Percentiles rank a stretch among this genome's conserved stretches.
Evolutionary conservation across 1,140 invertebrate genomes (phyloP).

Genomic region (Plectrocnemia conspersa): DNA sequence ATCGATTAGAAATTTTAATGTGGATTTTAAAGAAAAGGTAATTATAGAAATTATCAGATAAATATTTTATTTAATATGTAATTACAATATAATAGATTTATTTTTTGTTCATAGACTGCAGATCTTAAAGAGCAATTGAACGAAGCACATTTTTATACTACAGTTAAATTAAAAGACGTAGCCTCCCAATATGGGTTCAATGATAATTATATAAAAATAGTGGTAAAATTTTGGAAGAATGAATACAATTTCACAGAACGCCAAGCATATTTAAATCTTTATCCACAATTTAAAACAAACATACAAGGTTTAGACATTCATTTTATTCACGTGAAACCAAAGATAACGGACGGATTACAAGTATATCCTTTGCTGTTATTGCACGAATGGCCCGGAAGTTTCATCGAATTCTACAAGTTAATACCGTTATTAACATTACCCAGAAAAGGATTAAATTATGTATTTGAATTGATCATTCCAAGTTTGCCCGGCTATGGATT

Average conservation of each 20-base stretch:
- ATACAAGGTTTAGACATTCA: conserved; percentile 72
- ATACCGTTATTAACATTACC: conserved; percentile 64
- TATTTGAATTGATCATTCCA: conserved; percentile 74
- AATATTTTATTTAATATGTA: not conserved
- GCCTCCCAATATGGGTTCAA: conserved; percentile 78
- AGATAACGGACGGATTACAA: conserved; percentile 39
- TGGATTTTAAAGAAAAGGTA: conserved; percentile 51
- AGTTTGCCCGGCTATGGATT: conserved; percentile 83
- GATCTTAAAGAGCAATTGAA: conserved; percentile 60
- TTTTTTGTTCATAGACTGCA: conserved; percentile 39
- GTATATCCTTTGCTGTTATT: conserved; percentile 69
- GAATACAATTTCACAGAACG: conserved; percentile 71
- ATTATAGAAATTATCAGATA: no score
- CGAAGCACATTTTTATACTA: conserved; percentile 49
- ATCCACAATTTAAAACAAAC: conserved; percentile 68
- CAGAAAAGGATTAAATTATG: conserved; percentile 56
- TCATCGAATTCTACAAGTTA: conserved; percentile 80
- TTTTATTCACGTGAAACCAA: conserved; percentile 62
- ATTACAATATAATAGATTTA: not conserved
- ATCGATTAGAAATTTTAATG: conserved; percentile 48
- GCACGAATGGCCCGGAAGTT: conserved; percentile 89
- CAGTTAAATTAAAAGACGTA: conserved; percentile 62
- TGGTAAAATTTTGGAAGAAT: conserved; percentile 69
- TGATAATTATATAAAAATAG: conserved; percentile 57
- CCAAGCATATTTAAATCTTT: conserved; percentile 63